phyloP scores from a whole-genome alignment of 2,888 invertebrate genomes.

The Pandemis heparana region DNA sequence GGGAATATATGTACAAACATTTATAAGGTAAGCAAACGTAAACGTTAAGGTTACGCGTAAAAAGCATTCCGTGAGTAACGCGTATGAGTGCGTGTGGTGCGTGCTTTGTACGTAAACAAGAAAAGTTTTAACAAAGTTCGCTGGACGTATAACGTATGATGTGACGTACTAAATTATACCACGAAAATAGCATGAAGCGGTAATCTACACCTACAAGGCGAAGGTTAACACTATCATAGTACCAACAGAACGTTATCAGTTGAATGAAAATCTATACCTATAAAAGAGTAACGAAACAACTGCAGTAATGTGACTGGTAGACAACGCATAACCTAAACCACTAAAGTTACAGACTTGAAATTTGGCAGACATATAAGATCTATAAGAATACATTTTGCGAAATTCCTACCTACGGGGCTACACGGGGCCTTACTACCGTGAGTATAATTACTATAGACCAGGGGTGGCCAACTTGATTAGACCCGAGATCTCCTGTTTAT shows the following conservation, averaged over 20 bases:
- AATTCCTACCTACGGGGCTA: too few relatives aligned
- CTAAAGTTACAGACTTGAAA: too few relatives aligned
- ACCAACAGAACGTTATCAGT: constrained; percentile 14
- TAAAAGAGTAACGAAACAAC: too few relatives aligned
- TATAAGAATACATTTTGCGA: too few relatives aligned
- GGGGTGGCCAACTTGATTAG: too few relatives aligned
- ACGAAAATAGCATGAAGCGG: constrained; percentile 26
- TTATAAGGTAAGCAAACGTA: constrained; percentile 43
- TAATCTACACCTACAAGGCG: constrained; percentile 56
- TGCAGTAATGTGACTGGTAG: too few relatives aligned
- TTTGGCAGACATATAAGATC: not conserved
- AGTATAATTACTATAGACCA: too few relatives aligned
- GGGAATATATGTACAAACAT: constrained; percentile 12
- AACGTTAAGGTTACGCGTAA: constrained; percentile 45
- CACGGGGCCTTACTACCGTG: too few relatives aligned
- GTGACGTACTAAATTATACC: constrained; percentile 37
- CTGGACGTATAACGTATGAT: constrained; percentile 49
- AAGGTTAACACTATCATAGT: constrained; percentile 52
- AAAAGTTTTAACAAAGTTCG: constrained; percentile 63
- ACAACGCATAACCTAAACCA: too few relatives aligned
- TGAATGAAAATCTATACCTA: not conserved
- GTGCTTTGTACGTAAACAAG: constrained; percentile 74
- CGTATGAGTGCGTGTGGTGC: constrained; percentile 62
- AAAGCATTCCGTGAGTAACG: constrained; percentile 44
- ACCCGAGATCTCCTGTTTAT: too few relatives aligned